Percentiles rank a stretch among this genome's conserved stretches.
Conservation (phyloP, 2,113 vertebrate species). For the Ochotona curzoniae region DNA sequence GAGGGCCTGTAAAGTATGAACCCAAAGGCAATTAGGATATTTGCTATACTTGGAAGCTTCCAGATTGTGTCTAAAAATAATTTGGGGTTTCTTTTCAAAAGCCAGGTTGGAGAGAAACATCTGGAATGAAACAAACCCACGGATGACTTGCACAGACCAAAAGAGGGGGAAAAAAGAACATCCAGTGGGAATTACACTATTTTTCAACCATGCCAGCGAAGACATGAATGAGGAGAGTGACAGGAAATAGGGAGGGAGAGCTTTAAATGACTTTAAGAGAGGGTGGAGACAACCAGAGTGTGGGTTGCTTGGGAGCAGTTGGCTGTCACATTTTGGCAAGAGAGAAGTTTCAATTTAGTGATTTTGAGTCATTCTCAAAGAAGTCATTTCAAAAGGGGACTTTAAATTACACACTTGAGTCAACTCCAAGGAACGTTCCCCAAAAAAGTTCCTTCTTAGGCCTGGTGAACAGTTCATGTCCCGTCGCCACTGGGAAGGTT, state of each 20-base stretch:
- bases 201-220: slow-evolving; percentile 72
- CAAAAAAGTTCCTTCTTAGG: neutral
- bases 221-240: neutral
- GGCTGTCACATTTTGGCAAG: slow-evolving; percentile 70
- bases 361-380: slow-evolving; percentile 77
- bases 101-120: slow-evolving; percentile 56
- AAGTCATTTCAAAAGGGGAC: slow-evolving; percentile 69
- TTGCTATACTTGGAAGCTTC: slow-evolving; percentile 70
- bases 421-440: slow-evolving; percentile 42
- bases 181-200: slow-evolving; percentile 47
- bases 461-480: slow-evolving; percentile 12
- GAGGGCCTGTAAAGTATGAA: neutral
- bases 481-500: neutral
- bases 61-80: slow-evolving; percentile 73
- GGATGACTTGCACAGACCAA: slow-evolving; percentile 65
- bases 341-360: slow-evolving; percentile 72
- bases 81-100: slow-evolving; percentile 60
- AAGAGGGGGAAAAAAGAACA: slow-evolving; percentile 14
- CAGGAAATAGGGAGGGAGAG: neutral
- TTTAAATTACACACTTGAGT: slow-evolving; percentile 61
- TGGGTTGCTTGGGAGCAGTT: slow-evolving; percentile 66
- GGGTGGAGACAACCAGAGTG: slow-evolving; percentile 53
- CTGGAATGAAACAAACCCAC: slow-evolving; percentile 66
- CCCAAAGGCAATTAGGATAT: slow-evolving; percentile 39
- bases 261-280: slow-evolving; percentile 67